phyloP scores from a whole-genome alignment of 2,888 invertebrate species.

The Agrotis clavis region DNA sequence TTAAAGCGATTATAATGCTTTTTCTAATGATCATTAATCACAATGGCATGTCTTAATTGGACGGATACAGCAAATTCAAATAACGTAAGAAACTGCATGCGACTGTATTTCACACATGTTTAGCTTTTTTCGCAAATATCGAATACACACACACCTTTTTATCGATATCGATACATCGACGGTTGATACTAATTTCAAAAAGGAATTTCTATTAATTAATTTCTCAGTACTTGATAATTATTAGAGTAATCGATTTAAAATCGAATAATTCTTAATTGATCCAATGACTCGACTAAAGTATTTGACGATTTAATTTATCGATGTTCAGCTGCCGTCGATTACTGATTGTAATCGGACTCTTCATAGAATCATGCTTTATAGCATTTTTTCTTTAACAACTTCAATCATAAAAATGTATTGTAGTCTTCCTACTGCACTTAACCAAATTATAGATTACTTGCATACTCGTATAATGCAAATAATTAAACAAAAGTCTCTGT shows the following conservation, averaged over 20 bases:
- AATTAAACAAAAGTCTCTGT: constrained; percentile 18
- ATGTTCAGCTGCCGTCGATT: constrained; percentile 61
- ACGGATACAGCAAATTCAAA: constrained; percentile 42
- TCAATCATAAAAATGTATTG: constrained; percentile 31
- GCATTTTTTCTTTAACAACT: constrained; percentile 27
- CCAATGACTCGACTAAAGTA: constrained; percentile 60
- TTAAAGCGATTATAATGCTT: constrained; percentile 29
- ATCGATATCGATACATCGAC: constrained; percentile 9
- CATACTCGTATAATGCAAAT: constrained; percentile 27
- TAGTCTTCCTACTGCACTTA: constrained; percentile 27
- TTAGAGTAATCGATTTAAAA: constrained; percentile 39
- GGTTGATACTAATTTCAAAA: constrained; percentile 5
- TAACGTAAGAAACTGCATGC: constrained; percentile 14
- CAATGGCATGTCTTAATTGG: constrained; percentile 47
- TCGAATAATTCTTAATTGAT: constrained; percentile 47
- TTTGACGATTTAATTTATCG: constrained; percentile 59
- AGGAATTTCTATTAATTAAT: constrained; percentile 18
- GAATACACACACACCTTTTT: constrained; percentile 44
- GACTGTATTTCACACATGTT: constrained; percentile 25
- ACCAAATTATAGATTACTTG: constrained; percentile 18
- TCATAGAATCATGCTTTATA: constrained; percentile 56
- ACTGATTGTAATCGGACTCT: constrained; percentile 61
- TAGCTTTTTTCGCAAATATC: constrained; percentile 16
- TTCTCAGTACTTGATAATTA: constrained; percentile 24
- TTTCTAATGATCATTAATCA: constrained; percentile 38